Conservation (phyloP, 2,888 invertebrate genomes). For the Zaprionus obscuricornis region DNA sequence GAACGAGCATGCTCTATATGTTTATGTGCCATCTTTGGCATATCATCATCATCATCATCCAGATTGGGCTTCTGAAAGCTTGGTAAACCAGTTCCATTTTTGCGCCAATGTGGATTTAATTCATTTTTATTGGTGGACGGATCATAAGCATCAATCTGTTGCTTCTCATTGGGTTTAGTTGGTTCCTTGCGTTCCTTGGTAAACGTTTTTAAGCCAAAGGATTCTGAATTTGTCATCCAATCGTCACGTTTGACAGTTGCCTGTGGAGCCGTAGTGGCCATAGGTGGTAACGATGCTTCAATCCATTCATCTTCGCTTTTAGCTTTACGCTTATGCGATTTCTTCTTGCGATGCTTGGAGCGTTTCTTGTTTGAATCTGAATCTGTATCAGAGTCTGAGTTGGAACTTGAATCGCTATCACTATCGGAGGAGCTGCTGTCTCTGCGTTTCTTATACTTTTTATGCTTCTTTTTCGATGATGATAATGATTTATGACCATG, state of each 20-base stretch:
- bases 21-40: too few species aligned
- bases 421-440: slow-evolving; percentile 21
- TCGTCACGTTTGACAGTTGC: slow-evolving; percentile 86
- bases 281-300: slow-evolving; percentile 83
- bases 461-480: slow-evolving; percentile 47
- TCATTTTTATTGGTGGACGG: slow-evolving; percentile 90
- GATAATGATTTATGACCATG: too few species aligned
- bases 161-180: slow-evolving; percentile 84
- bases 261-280: slow-evolving; percentile 36
- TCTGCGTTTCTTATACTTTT: slow-evolving; percentile 36
- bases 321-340: slow-evolving; percentile 5
- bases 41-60: slow-evolving; percentile 71
- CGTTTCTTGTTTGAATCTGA: slow-evolving; percentile 35
- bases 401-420: slow-evolving; percentile 32
- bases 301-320: slow-evolving; percentile 85
- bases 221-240: slow-evolving; percentile 88
- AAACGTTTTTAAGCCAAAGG: slow-evolving; percentile 82
- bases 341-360: slow-evolving; percentile 33
- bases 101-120: slow-evolving; percentile 96
- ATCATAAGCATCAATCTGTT: slow-evolving; percentile 86
- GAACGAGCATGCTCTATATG: too few species aligned
- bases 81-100: slow-evolving; percentile 94
- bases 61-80: slow-evolving; percentile 82
- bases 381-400: slow-evolving; percentile 31
- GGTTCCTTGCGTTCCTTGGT: slow-evolving; percentile 83